Conservation (phyloP, 1,140 invertebrate genomes). For the Uloborus diversus region DNA sequence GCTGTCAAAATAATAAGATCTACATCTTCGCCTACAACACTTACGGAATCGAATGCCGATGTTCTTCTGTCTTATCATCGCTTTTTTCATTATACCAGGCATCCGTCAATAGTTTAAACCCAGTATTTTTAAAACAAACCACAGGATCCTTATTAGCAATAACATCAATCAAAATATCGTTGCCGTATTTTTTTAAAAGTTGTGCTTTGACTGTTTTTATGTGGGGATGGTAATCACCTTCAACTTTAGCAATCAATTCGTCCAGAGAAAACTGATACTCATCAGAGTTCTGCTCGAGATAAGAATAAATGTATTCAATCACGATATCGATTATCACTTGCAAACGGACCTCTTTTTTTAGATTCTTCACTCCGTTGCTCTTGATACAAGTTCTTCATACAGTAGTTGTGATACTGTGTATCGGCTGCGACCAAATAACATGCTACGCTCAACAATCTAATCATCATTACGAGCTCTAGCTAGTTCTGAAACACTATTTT, state of each 20-base stretch:
- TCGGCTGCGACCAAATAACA: neutral
- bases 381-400: neutral
- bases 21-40: too few species aligned
- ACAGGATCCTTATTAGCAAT: too few species aligned
- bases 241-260: neutral
- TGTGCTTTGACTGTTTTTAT: neutral
- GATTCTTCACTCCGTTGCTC: neutral
- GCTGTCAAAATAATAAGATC: too few species aligned
- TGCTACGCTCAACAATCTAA: neutral
- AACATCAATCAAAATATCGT: neutral
- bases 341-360: neutral
- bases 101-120: too few species aligned
- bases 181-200: neutral
- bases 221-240: neutral
- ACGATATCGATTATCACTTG: neutral
- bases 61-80: too few species aligned
- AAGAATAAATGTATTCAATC: neutral
- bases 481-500: neutral
- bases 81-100: too few species aligned
- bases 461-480: neutral
- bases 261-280: constrained; percentile 1
- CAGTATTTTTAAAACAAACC: too few species aligned
- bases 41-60: too few species aligned
- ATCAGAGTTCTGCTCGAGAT: neutral
- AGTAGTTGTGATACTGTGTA: neutral